Base-by-base conservation (phyloP, 2,888 invertebrate species). In the Drosophila engyochracea region DNA sequence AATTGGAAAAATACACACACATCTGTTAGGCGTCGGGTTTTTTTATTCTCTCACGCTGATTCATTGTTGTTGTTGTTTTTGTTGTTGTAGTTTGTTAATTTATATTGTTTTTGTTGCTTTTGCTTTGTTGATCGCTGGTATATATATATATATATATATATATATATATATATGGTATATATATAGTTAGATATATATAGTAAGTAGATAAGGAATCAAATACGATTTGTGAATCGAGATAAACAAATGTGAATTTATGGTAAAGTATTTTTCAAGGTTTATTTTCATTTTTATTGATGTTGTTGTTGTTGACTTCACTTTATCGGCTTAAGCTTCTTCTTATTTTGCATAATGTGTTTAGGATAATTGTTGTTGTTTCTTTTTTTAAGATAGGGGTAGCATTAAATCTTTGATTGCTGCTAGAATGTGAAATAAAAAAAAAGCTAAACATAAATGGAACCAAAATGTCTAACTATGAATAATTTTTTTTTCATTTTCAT, bases 351-450 rank as follows among this genome's bases (percentile, higher is more conserved):
- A 64, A 70, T 74, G 61, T 70, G 59, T 66, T 88, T 83, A 76
- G 58, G 82, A 81, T 70, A 78, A 68, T 72, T 76, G 60, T 51
- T 55, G 44, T 44, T 37, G 25, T 37, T 55, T 7, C 25, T 35
- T 31, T 33, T 61, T 76, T 71, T 82, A 89, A 82, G 74, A 79
- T 91, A 88, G 66, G 44, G 55, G 58, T 90, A 86, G 90, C 87
- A 82, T 78, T 89, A 73, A 91, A 89, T 91, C 83, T 91, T 88
- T 84, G 91, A 86, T 88, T 82, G 83, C 78, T 83, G 80, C 84
- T 84, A 85, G 63, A 81, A 81, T 66, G 70, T 71, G 66, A 71
- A 76, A 74, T 66, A 69, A 76, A 64, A 31, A 64, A 31, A 57
- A 58, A 58, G 79, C 75, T 75, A 79, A 77, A 85, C 77, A 47